Conservation (phyloP, 2,888 invertebrate species). For the Cantharis rufa region DNA sequence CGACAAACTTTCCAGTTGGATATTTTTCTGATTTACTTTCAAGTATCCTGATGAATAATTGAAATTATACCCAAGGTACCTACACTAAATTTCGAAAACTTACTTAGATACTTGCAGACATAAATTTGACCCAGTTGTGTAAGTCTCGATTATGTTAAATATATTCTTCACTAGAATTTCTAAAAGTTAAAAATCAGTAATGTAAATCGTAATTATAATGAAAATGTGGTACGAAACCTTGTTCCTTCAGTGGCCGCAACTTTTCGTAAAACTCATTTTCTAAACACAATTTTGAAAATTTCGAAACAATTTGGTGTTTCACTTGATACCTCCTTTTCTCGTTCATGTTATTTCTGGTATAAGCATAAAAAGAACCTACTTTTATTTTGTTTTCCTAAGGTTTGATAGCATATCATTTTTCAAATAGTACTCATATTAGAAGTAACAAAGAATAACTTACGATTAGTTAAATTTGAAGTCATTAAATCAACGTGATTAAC, state of each 20-base stretch:
- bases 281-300: background rate
- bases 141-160: background rate
- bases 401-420: background rate
- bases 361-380: background rate
- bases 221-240: background rate
- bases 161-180: background rate
- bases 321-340: background rate
- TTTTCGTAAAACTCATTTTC: background rate
- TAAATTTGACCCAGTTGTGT: background rate
- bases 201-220: background rate
- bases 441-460: background rate
- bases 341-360: background rate
- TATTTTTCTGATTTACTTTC: conserved; percentile 68
- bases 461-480: background rate
- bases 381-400: background rate
- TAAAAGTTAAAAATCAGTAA: background rate
- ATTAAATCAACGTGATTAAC: background rate
- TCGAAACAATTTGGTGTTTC: background rate
- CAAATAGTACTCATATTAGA: background rate
- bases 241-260: background rate
- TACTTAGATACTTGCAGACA: background rate
- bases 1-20: conserved; percentile 67
- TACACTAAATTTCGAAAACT: background rate
- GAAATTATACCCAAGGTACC: background rate
- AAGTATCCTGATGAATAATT: conserved; percentile 62